These are phyloP conservation scores for Cerastis leucographa DNA, from an alignment of 2,888 invertebrate genomes.

Conservation along the genomic window DNA sequence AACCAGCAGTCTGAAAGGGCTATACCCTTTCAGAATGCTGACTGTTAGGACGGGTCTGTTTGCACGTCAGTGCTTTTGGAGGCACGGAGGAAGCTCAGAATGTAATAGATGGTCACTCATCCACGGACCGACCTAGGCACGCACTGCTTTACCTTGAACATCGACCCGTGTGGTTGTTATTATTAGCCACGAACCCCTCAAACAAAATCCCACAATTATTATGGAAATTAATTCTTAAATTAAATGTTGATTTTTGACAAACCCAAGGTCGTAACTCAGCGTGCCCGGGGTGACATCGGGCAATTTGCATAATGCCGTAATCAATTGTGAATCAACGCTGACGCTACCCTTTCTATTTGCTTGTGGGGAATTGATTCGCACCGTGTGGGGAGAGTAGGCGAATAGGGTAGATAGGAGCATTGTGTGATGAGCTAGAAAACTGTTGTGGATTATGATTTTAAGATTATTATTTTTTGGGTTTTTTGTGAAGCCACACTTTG, in stretches of 20 bases:
- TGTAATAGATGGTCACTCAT: not conserved
- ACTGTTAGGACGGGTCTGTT: too few relatives aligned
- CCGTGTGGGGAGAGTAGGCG: conserved; percentile 15
- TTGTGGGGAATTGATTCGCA: conserved; percentile 61
- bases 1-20: too few relatives aligned
- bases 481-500: not conserved
- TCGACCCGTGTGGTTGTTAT: not conserved
- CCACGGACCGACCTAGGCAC: not conserved
- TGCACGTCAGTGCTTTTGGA: too few relatives aligned
- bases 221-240: conserved; percentile 60
- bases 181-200: not conserved
- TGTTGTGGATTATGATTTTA: conserved; percentile 21
- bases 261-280: conserved; percentile 48
- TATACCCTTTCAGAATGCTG: too few relatives aligned
- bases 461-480: conserved; percentile 4
- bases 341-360: conserved; percentile 63
- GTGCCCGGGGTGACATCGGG: conserved; percentile 32
- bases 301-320: conserved; percentile 67
- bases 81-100: not conserved
- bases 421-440: conserved; percentile 53
- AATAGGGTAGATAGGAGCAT: conserved; percentile 16
- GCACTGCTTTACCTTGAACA: not conserved
- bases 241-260: conserved; percentile 66
- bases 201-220: conserved; percentile 31
- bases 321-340: conserved; percentile 65